Base-by-base conservation (phyloP, 1,140 invertebrate species). In the Drosophila gunungcola region DNA sequence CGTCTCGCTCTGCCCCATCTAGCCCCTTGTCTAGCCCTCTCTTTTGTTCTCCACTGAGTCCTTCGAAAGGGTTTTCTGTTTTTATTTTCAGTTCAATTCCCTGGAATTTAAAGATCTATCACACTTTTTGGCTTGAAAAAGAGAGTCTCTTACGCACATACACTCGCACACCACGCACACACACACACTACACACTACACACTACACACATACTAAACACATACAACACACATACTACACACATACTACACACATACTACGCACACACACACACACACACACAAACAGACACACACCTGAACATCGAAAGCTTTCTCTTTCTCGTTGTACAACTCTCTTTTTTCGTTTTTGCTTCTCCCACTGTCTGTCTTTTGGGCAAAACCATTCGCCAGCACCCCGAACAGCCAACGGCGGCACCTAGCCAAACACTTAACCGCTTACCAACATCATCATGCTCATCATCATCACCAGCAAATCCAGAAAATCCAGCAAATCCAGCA, bases 361-460 rank as follows among this genome's bases (percentile, higher is more conserved):
- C 73, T 80, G 64, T 73, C 73, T 69, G 55, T 82, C 84, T 81
- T 65, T 89, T 74, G 63, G 75, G 75, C 72, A 78, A 62, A 69
- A 72, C 79, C 60, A 75, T 73, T 70, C 65, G 81, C 63, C 84
- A 91, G 90, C 90, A 91, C 86, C 83, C 78, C 90, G 83, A 91
- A 91, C 90, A 91, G 90, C 90, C 91, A 91, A 91, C 89, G 90
- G 80, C 90, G 90, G 83, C 90, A 91, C 83, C 82, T 91, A 57
- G 90, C 90, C 76, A 91, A 91, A 90, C 83, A 90, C 78, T 90
- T 85, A 69, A 85, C 73, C 58, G 84, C 79, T 86, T 86, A 85
- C 73, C 77, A 84, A 62, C 80, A 84, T 62, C 81, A 85, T 45
- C 77, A 84, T 61, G 64, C 70, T 48, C 83, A 81, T 61, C 79